phyloP scores from a whole-genome alignment of 1,140 invertebrate genomes.

The Drepana arcuata region DNA sequence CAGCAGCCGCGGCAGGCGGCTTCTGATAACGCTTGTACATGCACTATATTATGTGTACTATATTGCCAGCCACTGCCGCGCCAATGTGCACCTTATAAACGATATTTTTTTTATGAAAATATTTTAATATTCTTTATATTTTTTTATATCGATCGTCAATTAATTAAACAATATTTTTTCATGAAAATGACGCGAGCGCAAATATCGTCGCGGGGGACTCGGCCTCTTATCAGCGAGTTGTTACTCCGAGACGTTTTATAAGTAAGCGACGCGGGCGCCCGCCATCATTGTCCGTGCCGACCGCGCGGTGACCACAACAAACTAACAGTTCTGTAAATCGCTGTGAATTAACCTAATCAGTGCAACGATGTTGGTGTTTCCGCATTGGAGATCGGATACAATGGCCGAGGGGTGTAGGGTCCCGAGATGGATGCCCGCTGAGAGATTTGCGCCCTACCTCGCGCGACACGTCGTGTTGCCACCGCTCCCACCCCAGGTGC shows the following conservation, averaged over 20 bases:
- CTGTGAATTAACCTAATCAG: slow-evolving; percentile 7
- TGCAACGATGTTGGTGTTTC: slow-evolving; percentile 55
- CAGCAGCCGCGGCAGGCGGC: slow-evolving; percentile 55
- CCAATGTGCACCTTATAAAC: no score
- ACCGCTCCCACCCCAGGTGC: slow-evolving; percentile 45
- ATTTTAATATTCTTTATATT: no score
- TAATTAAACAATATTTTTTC: no score
- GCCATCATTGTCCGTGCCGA: slow-evolving; percentile 46
- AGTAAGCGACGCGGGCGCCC: slow-evolving; percentile 39
- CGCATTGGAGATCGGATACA: slow-evolving; percentile 44
- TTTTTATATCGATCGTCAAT: no score
- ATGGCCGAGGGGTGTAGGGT: slow-evolving; percentile 38
- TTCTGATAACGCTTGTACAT: slow-evolving; percentile 50
- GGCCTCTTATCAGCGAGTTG: slow-evolving; percentile 53
- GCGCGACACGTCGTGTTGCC: slow-evolving; percentile 36
- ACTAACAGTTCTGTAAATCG: neutral
- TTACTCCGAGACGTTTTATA: slow-evolving; percentile 61
- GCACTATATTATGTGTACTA: no score
- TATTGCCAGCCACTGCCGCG: no score
- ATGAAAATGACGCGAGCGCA: no score
- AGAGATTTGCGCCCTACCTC: slow-evolving; percentile 54
- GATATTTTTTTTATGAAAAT: no score
- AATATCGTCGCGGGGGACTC: slow-evolving; percentile 66
- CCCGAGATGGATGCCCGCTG: slow-evolving; percentile 49
- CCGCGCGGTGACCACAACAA: slow-evolving; percentile 39